A percentile compares a stretch with the other conserved stretches of the same genome.
phyloP scores from a whole-genome alignment of 2,888 invertebrate species.

The Portevinia maculata region DNA sequence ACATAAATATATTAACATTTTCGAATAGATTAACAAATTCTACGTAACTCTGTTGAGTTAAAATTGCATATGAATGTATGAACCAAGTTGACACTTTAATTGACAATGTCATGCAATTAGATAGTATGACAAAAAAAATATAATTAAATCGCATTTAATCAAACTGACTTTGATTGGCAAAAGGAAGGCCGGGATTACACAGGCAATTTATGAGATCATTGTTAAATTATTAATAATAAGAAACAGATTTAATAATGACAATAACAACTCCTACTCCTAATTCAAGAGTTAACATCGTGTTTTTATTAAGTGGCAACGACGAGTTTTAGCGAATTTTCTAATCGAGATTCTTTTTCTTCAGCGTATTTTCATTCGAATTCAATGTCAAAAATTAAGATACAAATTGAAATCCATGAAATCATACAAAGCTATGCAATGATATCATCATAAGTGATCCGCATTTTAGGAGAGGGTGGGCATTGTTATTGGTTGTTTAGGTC shows the following conservation, averaged over 20 bases:
- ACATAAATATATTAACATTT: no score
- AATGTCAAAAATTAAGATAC: slow-evolving; percentile 43
- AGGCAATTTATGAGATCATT: slow-evolving; percentile 58
- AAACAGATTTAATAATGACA: slow-evolving; percentile 31
- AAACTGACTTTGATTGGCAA: no score
- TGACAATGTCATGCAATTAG: no score
- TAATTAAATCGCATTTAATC: no score
- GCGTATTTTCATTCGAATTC: slow-evolving; percentile 34
- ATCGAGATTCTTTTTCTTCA: neutral
- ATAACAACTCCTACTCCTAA: slow-evolving; percentile 33
- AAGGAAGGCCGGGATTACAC: neutral
- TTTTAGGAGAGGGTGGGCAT: neutral
- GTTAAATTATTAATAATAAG: slow-evolving; percentile 20
- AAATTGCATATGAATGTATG: no score
- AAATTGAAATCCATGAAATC: slow-evolving; percentile 21
- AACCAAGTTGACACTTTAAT: no score
- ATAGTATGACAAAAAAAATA: no score
- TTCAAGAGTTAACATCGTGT: neutral
- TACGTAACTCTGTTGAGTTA: no score
- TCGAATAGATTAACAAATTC: no score
- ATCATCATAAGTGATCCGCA: slow-evolving; percentile 13
- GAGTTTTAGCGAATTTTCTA: neutral
- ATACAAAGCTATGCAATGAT: slow-evolving; percentile 12
- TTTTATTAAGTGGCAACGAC: neutral
- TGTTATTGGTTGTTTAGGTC: neutral